Base-by-base conservation (phyloP, 1,140 invertebrate genomes). In the Drosophila baimaii region DNA sequence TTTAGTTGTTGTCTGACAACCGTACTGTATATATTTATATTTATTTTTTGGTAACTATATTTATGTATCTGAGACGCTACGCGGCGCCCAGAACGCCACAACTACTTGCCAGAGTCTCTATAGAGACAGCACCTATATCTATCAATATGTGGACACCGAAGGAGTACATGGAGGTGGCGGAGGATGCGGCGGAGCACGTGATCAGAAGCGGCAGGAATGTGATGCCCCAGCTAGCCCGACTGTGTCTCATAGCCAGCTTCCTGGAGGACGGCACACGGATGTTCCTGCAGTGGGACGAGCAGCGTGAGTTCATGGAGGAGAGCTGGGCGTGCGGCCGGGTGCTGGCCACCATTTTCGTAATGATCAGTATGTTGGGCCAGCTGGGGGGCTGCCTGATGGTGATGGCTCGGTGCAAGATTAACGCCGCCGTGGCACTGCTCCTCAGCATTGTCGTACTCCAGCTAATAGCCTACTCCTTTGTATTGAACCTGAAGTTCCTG, bases 211-310 rank as follows among this genome's bases (percentile, higher is more conserved):
- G 97, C 49, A 99, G 99, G 93, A 95, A 98, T 92, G 94, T 99
- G 58, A 93, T 99, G 79, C 99, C 99, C 25, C 98, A 98, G 70
- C 93, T 99, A 51, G 99, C 98, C 3, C 94, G 98, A 62, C 93
- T 99, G 27, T 99, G 98, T 92, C 94, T 99, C 12, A 99, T 99
- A 81, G 98, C 98, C 65, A 99, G 99, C 79, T 99, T 99, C 93
- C 94, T 99, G 29, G 99, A 99, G 94, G 99, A 99, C 95, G 99
- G 99, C 1, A 94, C 99, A 33, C 95, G 99, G 71, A 99, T 99
- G 99, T 99, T 97, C 95, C 96, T 97, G 81, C 99, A 99, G 93
- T 99, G 99, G 99, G 95, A 95, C 33, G 98, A 99, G 90, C 99
- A 99, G 92, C 94, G 98, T 27, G 98, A 99, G 89, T 99, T 99